Base-by-base conservation (phyloP, 2,888 invertebrate species). In the Drosophila rellima region DNA sequence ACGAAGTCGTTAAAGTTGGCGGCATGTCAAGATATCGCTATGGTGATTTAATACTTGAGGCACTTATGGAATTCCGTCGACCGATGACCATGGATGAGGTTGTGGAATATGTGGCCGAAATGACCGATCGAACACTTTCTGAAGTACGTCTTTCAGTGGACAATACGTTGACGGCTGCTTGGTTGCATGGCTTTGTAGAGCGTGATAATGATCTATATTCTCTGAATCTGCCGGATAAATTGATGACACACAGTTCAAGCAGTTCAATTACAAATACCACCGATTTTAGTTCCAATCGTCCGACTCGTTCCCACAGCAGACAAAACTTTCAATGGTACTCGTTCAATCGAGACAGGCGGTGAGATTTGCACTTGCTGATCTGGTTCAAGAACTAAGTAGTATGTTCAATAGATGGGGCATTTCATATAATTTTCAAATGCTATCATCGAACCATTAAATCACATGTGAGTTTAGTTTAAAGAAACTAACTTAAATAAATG, bases 131-230 rank as follows among this genome's bases (percentile, higher is more conserved):
- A 11, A 2, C 72, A 0, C 10, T 39, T 1, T 5, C 8, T 0
- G 70, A 82, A 17, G 74, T 84, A 0, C 78, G 78, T 1, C 57
- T 78, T 5, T 39, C 51, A 0, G 83, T 84, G 20, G 80, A 86
- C 4, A 74, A 78, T 20, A 83, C 86, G 0, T 17, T 86, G 50
- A 80, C 83, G 1, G 86, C 84, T 3, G 84, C 72, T 57, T 80
- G 80, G 76, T 3, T 76, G 20, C 71, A 84, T 50, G 86, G 83
- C 8, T 78, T 84, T 15, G 52, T 86, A 0, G 23, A 47, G 13
- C 69, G 56, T 1, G 26, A 61, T 0, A 44, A 70, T 2, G 63
- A 56, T 31, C 31, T 67, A 1, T 85, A 66, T 23, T 56, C 39
- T 0, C 33, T 83, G 37, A 26, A 44, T n/a, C 2, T 56, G 15